Base-by-base conservation (phyloP, 2,797 vertebrate species). In the Loris lydekkerianus region DNA sequence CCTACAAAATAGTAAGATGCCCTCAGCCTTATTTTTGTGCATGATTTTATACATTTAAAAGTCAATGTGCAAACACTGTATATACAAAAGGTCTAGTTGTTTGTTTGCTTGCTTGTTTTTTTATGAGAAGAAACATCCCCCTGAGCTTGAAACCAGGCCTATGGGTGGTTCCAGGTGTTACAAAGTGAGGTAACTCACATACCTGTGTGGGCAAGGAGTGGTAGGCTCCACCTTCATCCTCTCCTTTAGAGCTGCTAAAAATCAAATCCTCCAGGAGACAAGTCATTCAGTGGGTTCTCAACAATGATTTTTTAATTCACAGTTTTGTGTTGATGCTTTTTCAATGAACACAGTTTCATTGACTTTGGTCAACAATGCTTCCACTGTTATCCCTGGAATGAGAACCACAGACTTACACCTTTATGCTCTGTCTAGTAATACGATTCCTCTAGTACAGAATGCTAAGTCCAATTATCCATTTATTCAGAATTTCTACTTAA, bases 1-100 rank as follows among this genome's bases (percentile, higher is more conserved):
- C 61, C 86, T 77, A n/a, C n/a, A 91, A 91, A 96, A 89, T 34
- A 91, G 37, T 80, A 93, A 29, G 46, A 85, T 69, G 63, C 23
- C 49, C 89, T 73, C 65, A 90, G 81, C 81, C 37, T 83, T 89
- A 78, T 85, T 95, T 95, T 95, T 75, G 76, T 69, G 76, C 87
- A n/a, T 77, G 72, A 82, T 70, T 92, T 73, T 88, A 96, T 96
- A 94, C 87, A 94, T 88, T 95, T 90, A 95, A 96, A 97, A 97
- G 93, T 95, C 96, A 96, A 85, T 53, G 92, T 94, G 87, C 81
- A 97, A 96, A 94, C 49, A 53, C 11, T 53, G 49, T 95, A 80
- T 91, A 95, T 97, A 81, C 91, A 94, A 95, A 93, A 85, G 72
- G 37, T 53, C 81, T 85, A 82, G 27, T 7, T 40, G 49, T 70